These are phyloP conservation scores for Erynnis tages DNA, from an alignment of 2,888 invertebrate species.

Conservation along the genomic window DNA sequence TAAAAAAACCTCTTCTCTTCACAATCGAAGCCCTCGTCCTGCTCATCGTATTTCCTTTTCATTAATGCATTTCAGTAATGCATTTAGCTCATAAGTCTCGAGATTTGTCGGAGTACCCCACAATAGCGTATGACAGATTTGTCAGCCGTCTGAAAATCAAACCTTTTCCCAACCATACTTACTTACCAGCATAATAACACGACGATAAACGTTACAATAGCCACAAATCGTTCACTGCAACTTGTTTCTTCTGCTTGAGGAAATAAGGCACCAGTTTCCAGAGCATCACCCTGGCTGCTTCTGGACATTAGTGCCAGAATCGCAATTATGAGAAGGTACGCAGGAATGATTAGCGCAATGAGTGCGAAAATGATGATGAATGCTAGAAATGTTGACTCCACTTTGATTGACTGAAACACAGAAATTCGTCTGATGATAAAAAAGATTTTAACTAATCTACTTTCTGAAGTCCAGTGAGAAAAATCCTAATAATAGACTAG, in stretches of 20 bases:
- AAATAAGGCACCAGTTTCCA: slow-evolving; percentile 68
- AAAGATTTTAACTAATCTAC: too few relatives aligned
- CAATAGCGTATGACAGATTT: too few relatives aligned
- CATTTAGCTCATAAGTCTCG: too few relatives aligned
- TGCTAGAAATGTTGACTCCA: slow-evolving; percentile 86
- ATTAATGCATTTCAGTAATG: too few relatives aligned
- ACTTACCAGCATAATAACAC: slow-evolving; percentile 72
- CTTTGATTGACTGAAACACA: slow-evolving; percentile 83
- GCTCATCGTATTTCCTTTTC: too few relatives aligned
- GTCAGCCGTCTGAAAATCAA: too few relatives aligned
- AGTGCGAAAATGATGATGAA: slow-evolving; percentile 83
- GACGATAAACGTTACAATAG: slow-evolving; percentile 61
- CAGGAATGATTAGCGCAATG: slow-evolving; percentile 84
- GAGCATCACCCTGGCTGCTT: slow-evolving; percentile 54
- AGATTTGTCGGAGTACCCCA: too few relatives aligned
- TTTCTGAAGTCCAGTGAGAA: too few relatives aligned
- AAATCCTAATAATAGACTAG: too few relatives aligned
- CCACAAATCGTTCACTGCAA: slow-evolving; percentile 65
- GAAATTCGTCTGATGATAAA: neutral
- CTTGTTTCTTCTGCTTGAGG: slow-evolving; percentile 58
- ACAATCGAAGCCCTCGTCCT: too few relatives aligned
- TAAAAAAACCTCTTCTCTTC: too few relatives aligned
- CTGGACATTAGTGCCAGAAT: slow-evolving; percentile 77
- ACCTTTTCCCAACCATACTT: too few relatives aligned
- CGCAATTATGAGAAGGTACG: slow-evolving; percentile 72